Percentiles rank a stretch among this genome's conserved stretches.
Evolutionary conservation across 2,797 vertebrate species (phyloP).

Genomic region (Sebastes vulpes): DNA sequence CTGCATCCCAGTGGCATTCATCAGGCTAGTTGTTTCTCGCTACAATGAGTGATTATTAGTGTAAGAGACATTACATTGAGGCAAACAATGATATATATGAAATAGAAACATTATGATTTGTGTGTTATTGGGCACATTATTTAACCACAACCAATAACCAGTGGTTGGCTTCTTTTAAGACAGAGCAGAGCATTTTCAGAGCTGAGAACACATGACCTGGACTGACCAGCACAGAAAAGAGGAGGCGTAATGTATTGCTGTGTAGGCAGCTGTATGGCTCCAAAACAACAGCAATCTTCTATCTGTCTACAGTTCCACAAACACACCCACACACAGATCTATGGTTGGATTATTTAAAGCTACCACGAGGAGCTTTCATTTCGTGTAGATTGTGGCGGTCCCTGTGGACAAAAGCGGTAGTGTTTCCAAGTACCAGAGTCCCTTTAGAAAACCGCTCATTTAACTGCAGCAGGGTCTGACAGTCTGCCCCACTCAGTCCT

Average conservation of each 20-base stretch:
- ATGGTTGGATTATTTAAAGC: background rate
- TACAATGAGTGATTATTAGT: background rate
- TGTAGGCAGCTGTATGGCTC: background rate
- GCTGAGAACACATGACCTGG: background rate
- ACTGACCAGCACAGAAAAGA: background rate
- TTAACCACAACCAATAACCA: background rate
- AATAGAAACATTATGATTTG: background rate
- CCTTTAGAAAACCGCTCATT: background rate
- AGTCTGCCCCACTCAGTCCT: too few species aligned
- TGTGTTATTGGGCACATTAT: background rate
- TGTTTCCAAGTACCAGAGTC: background rate
- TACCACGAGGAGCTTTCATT: background rate
- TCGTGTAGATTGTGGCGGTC: background rate
- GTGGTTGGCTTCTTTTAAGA: background rate
- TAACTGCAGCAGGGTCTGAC: background rate
- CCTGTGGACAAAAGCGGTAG: background rate
- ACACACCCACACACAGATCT: background rate
- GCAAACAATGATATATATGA: background rate
- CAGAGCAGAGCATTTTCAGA: background rate
- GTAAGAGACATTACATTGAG: background rate
- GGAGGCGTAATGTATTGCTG: background rate
- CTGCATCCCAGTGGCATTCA: background rate
- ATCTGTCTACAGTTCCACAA: background rate
- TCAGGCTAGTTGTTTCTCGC: background rate
- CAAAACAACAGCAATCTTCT: background rate